Conservation (phyloP, 2,888 invertebrate species). For the Clivina fossor region DNA sequence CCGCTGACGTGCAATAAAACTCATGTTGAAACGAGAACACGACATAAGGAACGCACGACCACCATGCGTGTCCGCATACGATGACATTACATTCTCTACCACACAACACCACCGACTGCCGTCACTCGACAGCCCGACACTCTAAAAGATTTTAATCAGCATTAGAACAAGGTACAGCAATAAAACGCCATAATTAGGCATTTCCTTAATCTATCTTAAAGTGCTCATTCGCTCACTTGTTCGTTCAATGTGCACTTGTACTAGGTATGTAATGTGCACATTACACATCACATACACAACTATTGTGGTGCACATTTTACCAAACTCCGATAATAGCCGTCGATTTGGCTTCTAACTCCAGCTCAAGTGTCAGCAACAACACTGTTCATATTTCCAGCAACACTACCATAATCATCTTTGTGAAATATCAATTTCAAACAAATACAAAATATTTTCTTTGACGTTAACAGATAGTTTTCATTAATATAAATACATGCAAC, state of each 20-base stretch:
- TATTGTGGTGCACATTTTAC: no score
- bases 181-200: constrained; percentile 1
- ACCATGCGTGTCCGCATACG: constrained; percentile 17
- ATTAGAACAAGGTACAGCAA: background rate
- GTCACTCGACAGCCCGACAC: background rate
- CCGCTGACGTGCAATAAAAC: constrained; percentile 20
- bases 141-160: constrained; percentile 16
- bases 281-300: no score
- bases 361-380: no score
- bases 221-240: background rate
- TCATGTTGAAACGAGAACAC: constrained; percentile 17
- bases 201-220: constrained; percentile 10
- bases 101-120: background rate
- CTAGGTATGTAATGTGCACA: background rate
- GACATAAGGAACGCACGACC: background rate
- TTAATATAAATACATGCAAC: no score
- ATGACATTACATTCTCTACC: constrained; percentile 10
- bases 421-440: no score
- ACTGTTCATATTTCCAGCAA: no score
- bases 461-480: no score
- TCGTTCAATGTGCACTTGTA: background rate
- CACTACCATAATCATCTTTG: no score
- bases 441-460: no score
- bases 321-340: no score
- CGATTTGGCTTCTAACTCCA: no score